Percentiles rank a stretch among this genome's conserved stretches.
Evolutionary conservation across 37 sponge, comb jelly and placozoan genomes (phyloP).

Genomic region (Bolinopsis microptera): DNA sequence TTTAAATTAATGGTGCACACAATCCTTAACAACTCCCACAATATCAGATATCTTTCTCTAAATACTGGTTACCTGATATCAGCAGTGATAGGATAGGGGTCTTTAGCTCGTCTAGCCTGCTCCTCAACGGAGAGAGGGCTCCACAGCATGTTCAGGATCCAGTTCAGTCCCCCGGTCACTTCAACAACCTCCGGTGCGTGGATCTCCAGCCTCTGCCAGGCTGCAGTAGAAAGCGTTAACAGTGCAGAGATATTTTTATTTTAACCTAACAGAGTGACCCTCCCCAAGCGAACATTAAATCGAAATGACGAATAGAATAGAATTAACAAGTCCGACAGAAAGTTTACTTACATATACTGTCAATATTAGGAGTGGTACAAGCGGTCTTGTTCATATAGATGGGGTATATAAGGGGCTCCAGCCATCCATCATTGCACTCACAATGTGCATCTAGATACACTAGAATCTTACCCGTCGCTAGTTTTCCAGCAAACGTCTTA

Average conservation of each 20-base stretch:
- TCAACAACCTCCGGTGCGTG: not conserved
- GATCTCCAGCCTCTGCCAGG: constrained; percentile 26
- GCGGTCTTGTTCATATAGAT: constrained; percentile 56
- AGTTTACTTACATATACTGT: constrained; percentile 40
- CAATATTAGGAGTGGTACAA: constrained; percentile 42
- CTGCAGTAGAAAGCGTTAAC: not conserved
- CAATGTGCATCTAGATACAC: constrained; percentile 40
- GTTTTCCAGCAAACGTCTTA: not conserved
- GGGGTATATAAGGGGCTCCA: constrained; percentile 42
- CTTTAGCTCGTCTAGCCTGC: not conserved
- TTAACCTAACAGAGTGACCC: no score
- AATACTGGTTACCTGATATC: constrained; percentile 42
- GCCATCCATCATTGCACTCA: constrained; percentile 51
- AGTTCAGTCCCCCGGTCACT: constrained; percentile 19
- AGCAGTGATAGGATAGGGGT: constrained; percentile 23
- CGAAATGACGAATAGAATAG: no score
- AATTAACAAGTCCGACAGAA: no score
- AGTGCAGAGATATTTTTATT: no score
- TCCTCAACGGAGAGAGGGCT: constrained; percentile 37
- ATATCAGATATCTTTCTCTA: no score
- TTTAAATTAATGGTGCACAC: no score
- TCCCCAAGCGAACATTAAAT: no score
- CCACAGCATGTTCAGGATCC: constrained; percentile 63
- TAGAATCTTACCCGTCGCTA: constrained; percentile 10
- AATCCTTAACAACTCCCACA: no score